Evolutionary conservation across 2,113 vertebrate genomes (phyloP).

Genomic region (Nasalis larvatus): DNA sequence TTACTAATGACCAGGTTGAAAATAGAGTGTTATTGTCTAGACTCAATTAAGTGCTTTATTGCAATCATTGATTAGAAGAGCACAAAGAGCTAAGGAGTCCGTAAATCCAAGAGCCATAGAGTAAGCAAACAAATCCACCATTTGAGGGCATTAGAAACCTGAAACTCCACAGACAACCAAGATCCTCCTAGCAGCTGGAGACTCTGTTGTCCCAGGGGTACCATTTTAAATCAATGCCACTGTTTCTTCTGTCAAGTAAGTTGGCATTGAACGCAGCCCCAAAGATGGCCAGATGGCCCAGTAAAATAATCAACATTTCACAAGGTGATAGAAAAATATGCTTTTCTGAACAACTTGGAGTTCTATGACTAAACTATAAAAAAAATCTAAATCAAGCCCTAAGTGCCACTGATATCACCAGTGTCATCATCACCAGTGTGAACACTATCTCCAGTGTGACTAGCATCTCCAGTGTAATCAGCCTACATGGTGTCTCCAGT

Average conservation of each 20-base stretch:
- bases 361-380: not conserved
- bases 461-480: too few species aligned
- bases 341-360: not conserved
- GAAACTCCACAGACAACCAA: too few species aligned
- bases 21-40: not conserved
- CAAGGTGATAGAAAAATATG: not conserved
- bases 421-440: not conserved
- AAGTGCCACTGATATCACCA: not conserved
- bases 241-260: not conserved
- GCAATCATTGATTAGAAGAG: not conserved
- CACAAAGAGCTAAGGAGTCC: not conserved
- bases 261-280: not conserved
- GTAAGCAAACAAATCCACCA: not conserved
- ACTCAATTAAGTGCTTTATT: not conserved
- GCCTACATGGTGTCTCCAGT: too few species aligned
- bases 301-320: not conserved
- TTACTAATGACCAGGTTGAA: not conserved
- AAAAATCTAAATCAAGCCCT: not conserved
- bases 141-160: not conserved
- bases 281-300: not conserved
- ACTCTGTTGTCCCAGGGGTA: rapidly evolving
- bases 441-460: not conserved
- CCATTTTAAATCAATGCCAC: not conserved
- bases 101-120: not conserved
- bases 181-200: not conserved